These are phyloP conservation scores for Caenorhabditis zanzibari DNA, from an alignment of 2,888 invertebrate genomes.

Conservation along the genomic window DNA sequence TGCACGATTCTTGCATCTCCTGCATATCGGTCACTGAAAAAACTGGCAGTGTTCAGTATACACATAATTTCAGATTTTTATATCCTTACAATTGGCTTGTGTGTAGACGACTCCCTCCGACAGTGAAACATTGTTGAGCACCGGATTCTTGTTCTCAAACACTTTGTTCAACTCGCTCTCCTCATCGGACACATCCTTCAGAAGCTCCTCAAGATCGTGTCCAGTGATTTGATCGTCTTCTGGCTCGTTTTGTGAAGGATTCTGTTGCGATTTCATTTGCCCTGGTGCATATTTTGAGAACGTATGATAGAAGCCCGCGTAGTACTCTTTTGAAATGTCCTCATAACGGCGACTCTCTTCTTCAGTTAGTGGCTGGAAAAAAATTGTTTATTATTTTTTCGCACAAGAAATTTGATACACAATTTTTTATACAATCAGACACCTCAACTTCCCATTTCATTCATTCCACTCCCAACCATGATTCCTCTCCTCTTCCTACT, in stretches of 20 bases:
- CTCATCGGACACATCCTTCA: slow-evolving; percentile 72
- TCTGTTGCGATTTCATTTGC: slow-evolving; percentile 23
- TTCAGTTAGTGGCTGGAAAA: slow-evolving; percentile 75
- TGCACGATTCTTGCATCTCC: slow-evolving; percentile 39
- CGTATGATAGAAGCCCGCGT: slow-evolving; percentile 76
- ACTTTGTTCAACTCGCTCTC: slow-evolving; percentile 68
- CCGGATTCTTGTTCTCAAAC: slow-evolving; percentile 56
- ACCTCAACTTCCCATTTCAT: slow-evolving; percentile 2
- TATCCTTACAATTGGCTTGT: slow-evolving; percentile 62
- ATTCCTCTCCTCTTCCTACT: slow-evolving; percentile 14
- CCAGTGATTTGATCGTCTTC: slow-evolving; percentile 23
- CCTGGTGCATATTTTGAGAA: slow-evolving; percentile 7
- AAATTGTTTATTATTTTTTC: background rate
- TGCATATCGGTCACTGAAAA: slow-evolving; percentile 66
- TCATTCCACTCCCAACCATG: slow-evolving; percentile 11
- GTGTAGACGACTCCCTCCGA: slow-evolving; percentile 65
- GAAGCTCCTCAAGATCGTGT: slow-evolving; percentile 71
- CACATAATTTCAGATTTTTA: background rate
- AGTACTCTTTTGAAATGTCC: slow-evolving; percentile 77
- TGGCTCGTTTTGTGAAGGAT: background rate
- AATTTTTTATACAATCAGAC: slow-evolving; percentile 4
- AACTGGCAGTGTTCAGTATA: background rate
- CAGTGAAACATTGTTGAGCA: slow-evolving; percentile 68
- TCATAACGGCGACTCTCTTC: slow-evolving; percentile 77
- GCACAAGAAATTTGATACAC: background rate